phyloP scores from a whole-genome alignment of 2,888 invertebrate species.

The Andrena flavipes region DNA sequence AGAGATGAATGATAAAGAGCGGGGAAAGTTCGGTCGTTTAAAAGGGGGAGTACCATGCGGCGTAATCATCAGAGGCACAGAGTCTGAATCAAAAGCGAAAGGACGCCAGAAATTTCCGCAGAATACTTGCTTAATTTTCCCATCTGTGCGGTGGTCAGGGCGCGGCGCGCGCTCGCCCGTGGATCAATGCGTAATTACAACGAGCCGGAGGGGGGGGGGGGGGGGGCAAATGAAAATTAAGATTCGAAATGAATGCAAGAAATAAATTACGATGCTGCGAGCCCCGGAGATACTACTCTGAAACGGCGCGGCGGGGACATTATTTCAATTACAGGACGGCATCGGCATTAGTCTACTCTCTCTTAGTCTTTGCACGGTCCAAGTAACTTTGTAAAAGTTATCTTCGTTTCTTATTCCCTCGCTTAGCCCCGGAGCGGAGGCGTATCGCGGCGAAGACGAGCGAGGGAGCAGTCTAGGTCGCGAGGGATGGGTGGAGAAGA shows the following conservation, averaged over 20 bases:
- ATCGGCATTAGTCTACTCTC: slow-evolving; percentile 59
- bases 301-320: slow-evolving; percentile 56
- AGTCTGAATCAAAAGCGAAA: slow-evolving; percentile 57
- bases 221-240: slow-evolving; percentile 70
- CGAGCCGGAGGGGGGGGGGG: slow-evolving; percentile 40
- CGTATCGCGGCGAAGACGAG: slow-evolving; percentile 20
- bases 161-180: not conserved
- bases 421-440: not conserved
- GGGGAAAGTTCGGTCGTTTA: slow-evolving; percentile 58
- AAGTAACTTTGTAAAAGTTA: slow-evolving; percentile 67
- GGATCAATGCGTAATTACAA: slow-evolving; percentile 73
- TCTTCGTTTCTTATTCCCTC: slow-evolving; percentile 56
- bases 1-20: slow-evolving; percentile 24
- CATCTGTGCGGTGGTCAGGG: slow-evolving; percentile 1
- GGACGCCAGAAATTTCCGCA: slow-evolving; percentile 49
- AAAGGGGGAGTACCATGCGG: slow-evolving; percentile 30
- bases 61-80: slow-evolving; percentile 56
- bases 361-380: slow-evolving; percentile 57
- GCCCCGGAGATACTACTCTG: slow-evolving; percentile 52
- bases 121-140: slow-evolving; percentile 55
- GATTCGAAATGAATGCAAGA: slow-evolving; percentile 70
- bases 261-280: slow-evolving; percentile 68
- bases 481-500: not conserved
- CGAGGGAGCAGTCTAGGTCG: not conserved
- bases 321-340: slow-evolving; percentile 70